Percentiles rank a stretch among this genome's conserved stretches.
Evolutionary conservation across 2,113 vertebrate genomes (phyloP).

Genomic region (Edolisoma coerulescens): DNA sequence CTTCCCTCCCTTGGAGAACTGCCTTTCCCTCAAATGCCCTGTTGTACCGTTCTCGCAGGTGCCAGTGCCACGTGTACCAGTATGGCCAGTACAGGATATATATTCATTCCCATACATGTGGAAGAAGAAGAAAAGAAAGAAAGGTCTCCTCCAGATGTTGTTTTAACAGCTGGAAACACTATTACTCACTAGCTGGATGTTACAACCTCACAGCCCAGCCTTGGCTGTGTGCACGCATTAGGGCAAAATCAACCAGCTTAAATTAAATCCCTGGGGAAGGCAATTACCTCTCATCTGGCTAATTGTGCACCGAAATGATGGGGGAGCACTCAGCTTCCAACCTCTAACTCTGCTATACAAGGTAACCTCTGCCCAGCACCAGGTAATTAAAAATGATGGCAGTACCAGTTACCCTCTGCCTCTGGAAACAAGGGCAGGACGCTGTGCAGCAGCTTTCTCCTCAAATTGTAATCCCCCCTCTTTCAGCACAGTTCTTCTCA

Average conservation of each 20-base stretch:
- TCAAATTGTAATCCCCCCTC: not conserved
- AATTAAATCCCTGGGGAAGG: not conserved
- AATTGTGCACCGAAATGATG: not conserved
- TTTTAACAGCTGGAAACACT: not conserved
- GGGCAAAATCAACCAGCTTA: not conserved
- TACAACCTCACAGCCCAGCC: not conserved
- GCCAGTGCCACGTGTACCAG: not conserved
- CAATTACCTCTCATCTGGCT: not conserved
- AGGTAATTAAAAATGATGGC: not conserved
- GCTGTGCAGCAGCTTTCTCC: not conserved
- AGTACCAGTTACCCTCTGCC: not conserved
- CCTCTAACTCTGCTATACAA: not conserved
- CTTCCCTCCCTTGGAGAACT: not conserved
- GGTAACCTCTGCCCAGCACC: not conserved
- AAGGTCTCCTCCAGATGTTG: not conserved
- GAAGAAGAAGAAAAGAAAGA: not conserved
- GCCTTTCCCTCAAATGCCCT: not conserved
- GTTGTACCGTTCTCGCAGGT: rapidly evolving
- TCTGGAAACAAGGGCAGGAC: not conserved
- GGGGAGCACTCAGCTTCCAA: not conserved
- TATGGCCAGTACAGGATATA: not conserved
- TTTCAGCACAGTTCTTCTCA: not conserved
- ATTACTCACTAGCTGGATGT: not conserved
- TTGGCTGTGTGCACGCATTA: not conserved
- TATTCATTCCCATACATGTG: not conserved